phyloP scores from a whole-genome alignment of 2,797 vertebrate species.

The Amazona finschi region DNA sequence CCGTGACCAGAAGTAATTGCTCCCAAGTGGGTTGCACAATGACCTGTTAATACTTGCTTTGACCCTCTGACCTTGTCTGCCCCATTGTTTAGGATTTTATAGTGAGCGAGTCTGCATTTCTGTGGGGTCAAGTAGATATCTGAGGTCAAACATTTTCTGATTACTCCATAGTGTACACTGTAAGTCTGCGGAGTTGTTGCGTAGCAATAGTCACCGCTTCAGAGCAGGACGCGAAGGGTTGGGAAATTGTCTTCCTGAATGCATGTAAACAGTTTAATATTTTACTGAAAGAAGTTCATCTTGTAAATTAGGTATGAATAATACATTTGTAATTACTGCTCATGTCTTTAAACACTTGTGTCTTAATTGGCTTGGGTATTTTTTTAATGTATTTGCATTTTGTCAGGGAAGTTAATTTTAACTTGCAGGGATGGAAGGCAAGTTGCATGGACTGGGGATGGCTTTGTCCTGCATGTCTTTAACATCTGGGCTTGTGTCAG shows the following conservation, averaged over 20 bases:
- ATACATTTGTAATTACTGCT: slow-evolving; percentile 81
- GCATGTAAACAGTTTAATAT: slow-evolving; percentile 84
- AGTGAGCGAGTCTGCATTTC: slow-evolving; percentile 86
- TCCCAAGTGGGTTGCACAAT: slow-evolving; percentile 98
- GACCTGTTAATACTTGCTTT: slow-evolving; percentile 98
- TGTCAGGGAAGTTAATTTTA: slow-evolving; percentile 71
- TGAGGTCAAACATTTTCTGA: slow-evolving; percentile 83
- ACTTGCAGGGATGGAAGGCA: slow-evolving; percentile 42
- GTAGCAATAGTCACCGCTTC: slow-evolving; percentile 60
- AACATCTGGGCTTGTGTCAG: not conserved
- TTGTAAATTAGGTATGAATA: slow-evolving; percentile 83
- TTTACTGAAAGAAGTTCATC: slow-evolving; percentile 80
- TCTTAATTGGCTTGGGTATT: slow-evolving; percentile 77
- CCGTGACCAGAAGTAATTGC: slow-evolving; percentile 99
- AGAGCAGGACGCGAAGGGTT: slow-evolving; percentile 43
- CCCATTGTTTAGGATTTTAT: slow-evolving; percentile 94
- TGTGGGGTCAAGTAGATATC: slow-evolving; percentile 93
- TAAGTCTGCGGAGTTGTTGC: slow-evolving; percentile 63
- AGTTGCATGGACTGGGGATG: not conserved
- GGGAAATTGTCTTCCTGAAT: slow-evolving; percentile 73
- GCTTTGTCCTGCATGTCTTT: not conserved
- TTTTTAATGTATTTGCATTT: slow-evolving; percentile 76
- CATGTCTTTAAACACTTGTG: slow-evolving; percentile 79
- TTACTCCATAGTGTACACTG: slow-evolving; percentile 68
- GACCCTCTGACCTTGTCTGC: slow-evolving; percentile 99